A percentile compares a stretch with the other conserved stretches of the same genome.
Conservation (phyloP, 2,113 vertebrate species). For the Tretioscincus oriximinensis region DNA sequence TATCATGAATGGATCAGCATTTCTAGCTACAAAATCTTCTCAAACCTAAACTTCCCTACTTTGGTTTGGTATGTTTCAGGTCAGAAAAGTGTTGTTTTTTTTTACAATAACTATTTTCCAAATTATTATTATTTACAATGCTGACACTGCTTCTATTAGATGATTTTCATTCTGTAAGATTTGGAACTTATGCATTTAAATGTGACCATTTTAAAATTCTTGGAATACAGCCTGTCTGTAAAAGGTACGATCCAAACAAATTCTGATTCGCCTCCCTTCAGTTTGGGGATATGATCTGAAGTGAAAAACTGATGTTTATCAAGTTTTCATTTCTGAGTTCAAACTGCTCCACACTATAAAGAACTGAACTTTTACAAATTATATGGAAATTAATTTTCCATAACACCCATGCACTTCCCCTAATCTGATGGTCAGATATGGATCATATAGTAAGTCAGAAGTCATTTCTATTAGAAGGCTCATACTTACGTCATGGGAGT, state of each 20-base stretch:
- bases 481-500: constrained; percentile 84
- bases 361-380: no score
- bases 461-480: rapidly evolving
- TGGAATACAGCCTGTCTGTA: neutral
- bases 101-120: neutral
- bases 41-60: no score
- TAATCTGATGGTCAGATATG: neutral
- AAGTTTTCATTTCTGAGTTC: no score
- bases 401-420: no score
- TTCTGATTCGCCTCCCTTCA: no score
- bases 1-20: no score
- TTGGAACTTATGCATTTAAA: neutral
- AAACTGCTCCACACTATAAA: no score
- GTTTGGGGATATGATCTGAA: no score
- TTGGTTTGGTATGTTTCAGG: no score
- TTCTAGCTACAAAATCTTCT: neutral
- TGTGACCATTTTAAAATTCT: neutral
- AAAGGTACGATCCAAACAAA: neutral
- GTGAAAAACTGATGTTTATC: no score
- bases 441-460: neutral
- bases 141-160: neutral
- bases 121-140: neutral
- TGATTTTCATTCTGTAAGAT: neutral
- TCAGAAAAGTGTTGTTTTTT: neutral
- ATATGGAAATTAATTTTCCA: no score